Percentiles rank a stretch among this genome's conserved stretches.
Evolutionary conservation across 2,797 vertebrate genomes (phyloP).

Genomic region (Okamejei kenojei): DNA sequence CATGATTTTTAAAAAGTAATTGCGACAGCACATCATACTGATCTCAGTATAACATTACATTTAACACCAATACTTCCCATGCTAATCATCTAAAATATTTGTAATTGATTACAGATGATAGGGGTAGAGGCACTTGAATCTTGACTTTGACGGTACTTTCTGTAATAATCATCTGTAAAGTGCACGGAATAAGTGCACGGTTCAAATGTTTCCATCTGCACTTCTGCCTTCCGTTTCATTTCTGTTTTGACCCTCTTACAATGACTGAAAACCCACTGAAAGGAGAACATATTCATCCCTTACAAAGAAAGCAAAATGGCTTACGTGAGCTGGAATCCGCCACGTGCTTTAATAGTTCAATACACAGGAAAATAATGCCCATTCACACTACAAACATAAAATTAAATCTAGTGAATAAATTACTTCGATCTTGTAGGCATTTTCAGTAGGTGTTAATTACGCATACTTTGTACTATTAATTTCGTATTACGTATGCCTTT

Average conservation of each 20-base stretch:
- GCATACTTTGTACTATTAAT: not conserved
- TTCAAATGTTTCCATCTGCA: not conserved
- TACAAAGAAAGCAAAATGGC: not conserved
- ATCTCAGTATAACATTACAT: not conserved
- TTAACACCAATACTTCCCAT: not conserved
- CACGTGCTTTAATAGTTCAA: not conserved
- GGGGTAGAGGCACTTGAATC: not conserved
- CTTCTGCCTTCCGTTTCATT: not conserved
- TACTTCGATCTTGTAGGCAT: not conserved
- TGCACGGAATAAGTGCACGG: not conserved
- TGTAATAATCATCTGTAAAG: not conserved
- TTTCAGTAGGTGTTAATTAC: not conserved
- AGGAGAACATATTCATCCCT: not conserved
- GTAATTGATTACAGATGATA: not conserved
- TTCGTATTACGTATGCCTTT: not conserved
- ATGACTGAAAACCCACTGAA: not conserved
- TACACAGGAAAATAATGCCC: not conserved
- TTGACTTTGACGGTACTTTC: not conserved
- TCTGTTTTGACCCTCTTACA: slow-evolving; percentile 15
- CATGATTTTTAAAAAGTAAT: not conserved
- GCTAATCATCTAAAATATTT: not conserved
- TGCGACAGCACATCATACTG: not conserved
- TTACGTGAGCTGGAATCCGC: not conserved
- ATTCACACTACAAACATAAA: not conserved
- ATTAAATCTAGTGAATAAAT: not conserved